Base-by-base conservation (phyloP, 2,888 invertebrate species). In the Tromatobia lineatoria region DNA sequence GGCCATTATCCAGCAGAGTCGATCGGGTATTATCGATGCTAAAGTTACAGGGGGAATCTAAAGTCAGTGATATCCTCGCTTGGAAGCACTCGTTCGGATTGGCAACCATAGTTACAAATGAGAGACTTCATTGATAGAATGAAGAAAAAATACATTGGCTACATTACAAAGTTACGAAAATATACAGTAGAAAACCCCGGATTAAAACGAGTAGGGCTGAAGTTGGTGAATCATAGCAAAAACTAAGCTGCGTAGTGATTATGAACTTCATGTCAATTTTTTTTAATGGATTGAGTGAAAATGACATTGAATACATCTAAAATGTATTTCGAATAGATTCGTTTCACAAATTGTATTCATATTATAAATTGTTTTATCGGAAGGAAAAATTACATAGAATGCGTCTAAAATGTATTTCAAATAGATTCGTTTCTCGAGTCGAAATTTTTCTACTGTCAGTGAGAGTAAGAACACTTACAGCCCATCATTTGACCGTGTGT, bases 1-100 rank as follows among this genome's bases (percentile, higher is more conserved):
- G 74, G 82, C 85, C 87, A 87, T 85, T 88, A 86, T 81, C 80
- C 84, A 74, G 50, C 73, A 74, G 75, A 74, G 80, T 83, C 82
- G 85, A 85, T 86, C 73, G 66, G 29, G 66, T 80, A 82, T 76
- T 70, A 74, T 73, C 70, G 80, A 76, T 76, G 75, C 75, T 59
- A 25, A 23, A 69, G 82, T 57, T 67, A 64, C 67, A 20, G 79
- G 73, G 73, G 52, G 85, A 77, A 67, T 83, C 83, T 76, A 82
- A 80, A 86, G 82, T 87, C 85, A 87, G 83, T 52, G 42, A 34
- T 20, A 73, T 34, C 15, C 15, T 50, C 45, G 76, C 54, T 29
- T 54, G 38, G 59, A 74, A 69, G 75, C 81, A 85, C 84, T 85
- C 75, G 84, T 42, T 81, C 42, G 29, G 59, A 85, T 85, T 85